These are phyloP conservation scores for Hemistola chrysoprasaria DNA, from an alignment of 2,888 invertebrate species.

Conservation along the genomic window DNA sequence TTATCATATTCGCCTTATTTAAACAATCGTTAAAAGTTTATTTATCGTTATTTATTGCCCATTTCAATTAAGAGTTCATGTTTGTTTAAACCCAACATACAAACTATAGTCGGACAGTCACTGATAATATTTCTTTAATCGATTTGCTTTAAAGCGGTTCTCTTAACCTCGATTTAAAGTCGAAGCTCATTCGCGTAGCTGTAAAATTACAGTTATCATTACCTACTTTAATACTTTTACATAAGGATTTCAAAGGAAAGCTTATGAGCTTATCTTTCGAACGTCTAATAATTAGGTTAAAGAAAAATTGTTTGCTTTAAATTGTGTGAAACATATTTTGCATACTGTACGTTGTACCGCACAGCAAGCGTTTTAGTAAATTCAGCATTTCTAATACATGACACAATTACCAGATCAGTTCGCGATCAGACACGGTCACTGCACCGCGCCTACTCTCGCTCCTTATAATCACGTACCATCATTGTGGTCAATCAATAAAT, in stretches of 20 bases:
- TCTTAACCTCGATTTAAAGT: constrained; percentile 32
- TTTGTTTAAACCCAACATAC: constrained; percentile 12
- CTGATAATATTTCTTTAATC: constrained; percentile 18
- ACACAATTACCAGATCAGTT: no score
- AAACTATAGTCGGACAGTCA: constrained; percentile 19
- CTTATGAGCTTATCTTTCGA: no score
- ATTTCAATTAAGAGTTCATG: constrained; percentile 15
- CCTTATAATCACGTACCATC: no score
- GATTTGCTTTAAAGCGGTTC: constrained; percentile 19
- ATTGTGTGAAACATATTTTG: no score
- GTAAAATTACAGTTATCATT: constrained; percentile 26
- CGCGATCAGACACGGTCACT: no score
- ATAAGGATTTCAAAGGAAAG: constrained; percentile 16
- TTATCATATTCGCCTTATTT: constrained; percentile 8
- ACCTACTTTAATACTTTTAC: constrained; percentile 9
- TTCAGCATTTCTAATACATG: no score
- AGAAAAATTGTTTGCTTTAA: no score
- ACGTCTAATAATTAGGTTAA: no score
- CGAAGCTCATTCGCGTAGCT: constrained; percentile 19
- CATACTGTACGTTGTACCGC: no score
- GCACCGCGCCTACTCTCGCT: no score
- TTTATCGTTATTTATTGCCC: constrained; percentile 7
- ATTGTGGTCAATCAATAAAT: no score
- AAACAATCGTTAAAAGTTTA: constrained; percentile 9
- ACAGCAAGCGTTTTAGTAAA: no score